Evolutionary conservation across 1,140 invertebrate genomes (phyloP), one percentile per base, ranked within the genome.

Genomic region (Drosophila lini): DNA sequence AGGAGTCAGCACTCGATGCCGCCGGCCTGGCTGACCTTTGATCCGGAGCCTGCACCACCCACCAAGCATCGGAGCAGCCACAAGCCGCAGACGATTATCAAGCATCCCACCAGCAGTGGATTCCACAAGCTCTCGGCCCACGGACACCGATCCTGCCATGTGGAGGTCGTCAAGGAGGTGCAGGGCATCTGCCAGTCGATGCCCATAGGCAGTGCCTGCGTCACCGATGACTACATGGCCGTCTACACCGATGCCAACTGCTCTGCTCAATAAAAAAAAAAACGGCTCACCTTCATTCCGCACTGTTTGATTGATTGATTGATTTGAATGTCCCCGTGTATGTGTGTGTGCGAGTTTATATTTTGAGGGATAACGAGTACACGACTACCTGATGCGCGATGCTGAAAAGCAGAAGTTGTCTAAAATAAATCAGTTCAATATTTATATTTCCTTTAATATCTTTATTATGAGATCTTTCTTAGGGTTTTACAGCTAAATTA

Each of bases 171-270:
- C 22, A 92, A 62, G 52, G 79, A 90, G 42, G 76, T 92, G 22
- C 75, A 80, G 5, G 91, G 91, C 41, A 47, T 85, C 47, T 92
- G 91, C 41, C 68, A 91, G 47, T 61, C 82, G 9, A 86, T 91
- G 82, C 71, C 68, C 25, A 67, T 78, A 9, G 83, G 91, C 31
- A 80, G 74, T 36, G 78, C 78, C 53, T 92, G 91, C 32, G 80
- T 90, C 34, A 77, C 91, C 44, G 91, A 90, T n/a, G 85, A 92
- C 19, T 79, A 91, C 31, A 85, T 92, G 79, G 91, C 90, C 50
- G 68, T 91, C 52, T 88, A 90, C 53, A 84, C 80, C 45, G 75
- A 73, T 15, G 48, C 65, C 15, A 81, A 85, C 48, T 85, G 82
- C 62, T 60, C 75, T 10, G 65, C 74, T 34, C 74, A 64, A 22